phyloP scores from a whole-genome alignment of 2,888 invertebrate genomes.

The Drosophila picticornis region DNA sequence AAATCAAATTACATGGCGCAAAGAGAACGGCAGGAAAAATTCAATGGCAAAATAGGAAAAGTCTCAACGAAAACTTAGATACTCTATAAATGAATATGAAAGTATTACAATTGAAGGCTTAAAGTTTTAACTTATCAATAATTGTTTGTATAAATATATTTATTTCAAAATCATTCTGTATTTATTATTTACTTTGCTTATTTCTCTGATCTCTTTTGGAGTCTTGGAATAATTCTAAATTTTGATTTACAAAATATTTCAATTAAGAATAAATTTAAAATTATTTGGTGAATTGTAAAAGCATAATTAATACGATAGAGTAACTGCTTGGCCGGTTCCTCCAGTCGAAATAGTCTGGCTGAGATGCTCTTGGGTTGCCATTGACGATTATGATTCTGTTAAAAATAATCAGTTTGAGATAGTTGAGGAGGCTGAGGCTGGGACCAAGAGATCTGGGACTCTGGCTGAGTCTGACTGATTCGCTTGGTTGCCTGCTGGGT shows the following conservation, averaged over 20 bases:
- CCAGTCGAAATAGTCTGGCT: constrained; percentile 2
- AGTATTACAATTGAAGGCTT: neutral
- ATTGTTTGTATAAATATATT: neutral
- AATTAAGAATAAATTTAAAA: neutral
- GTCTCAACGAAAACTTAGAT: constrained; percentile 19
- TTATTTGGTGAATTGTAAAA: constrained; percentile 1
- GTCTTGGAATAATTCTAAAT: neutral
- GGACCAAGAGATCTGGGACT: constrained; percentile 15
- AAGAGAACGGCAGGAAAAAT: constrained; percentile 48
- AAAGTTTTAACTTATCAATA: neutral
- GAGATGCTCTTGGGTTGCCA: constrained; percentile 55
- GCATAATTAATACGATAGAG: neutral
- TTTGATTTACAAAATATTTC: neutral
- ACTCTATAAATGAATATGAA: constrained; percentile 27
- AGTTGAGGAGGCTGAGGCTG: constrained; percentile 53
- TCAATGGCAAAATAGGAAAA: constrained; percentile 2
- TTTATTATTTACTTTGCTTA: neutral
- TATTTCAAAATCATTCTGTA: neutral
- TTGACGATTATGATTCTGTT: constrained; percentile 78
- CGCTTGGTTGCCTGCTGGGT: constrained; percentile 40
- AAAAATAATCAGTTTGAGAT: constrained; percentile 79
- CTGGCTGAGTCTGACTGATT: constrained; percentile 26
- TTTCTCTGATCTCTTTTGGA: neutral
- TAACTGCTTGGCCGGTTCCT: neutral
- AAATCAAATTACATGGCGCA: constrained; percentile 77